These are phyloP conservation scores for Trichogramma evanescens DNA, from an alignment of 2,888 invertebrate genomes.

Conservation along the genomic window DNA sequence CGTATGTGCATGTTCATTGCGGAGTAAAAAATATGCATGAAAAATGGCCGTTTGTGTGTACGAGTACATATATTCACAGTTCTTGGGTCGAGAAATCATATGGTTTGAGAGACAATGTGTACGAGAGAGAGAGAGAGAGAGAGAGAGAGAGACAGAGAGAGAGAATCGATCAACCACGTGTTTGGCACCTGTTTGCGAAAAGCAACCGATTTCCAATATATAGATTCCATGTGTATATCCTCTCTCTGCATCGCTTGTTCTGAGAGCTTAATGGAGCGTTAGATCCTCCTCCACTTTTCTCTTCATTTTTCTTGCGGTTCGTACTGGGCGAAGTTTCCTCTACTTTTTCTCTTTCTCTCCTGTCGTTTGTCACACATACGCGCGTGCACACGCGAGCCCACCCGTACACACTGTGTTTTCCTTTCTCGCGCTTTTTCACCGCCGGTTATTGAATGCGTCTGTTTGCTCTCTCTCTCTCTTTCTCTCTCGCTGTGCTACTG, in stretches of 20 bases:
- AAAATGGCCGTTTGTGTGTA: constrained; percentile 37
- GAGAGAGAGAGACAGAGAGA: constrained; percentile 12
- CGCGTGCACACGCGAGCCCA: neutral
- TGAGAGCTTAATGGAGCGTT: constrained; percentile 9
- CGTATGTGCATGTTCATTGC: no score
- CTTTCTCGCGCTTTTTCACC: neutral
- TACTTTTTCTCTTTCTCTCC: neutral
- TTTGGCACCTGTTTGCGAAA: constrained; percentile 39
- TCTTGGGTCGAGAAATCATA: constrained; percentile 2
- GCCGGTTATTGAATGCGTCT: neutral
- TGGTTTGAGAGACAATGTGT: no score
- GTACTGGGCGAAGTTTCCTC: neutral
- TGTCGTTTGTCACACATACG: neutral
- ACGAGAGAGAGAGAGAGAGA: constrained; percentile 10
- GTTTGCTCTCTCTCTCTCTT: neutral
- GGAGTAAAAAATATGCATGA: constrained; percentile 38
- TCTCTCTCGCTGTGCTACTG: no score
- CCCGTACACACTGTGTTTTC: neutral
- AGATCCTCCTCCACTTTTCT: neutral
- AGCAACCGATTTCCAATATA: constrained; percentile 17
- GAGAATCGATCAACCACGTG: constrained; percentile 45
- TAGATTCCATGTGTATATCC: neutral
- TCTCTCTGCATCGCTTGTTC: neutral
- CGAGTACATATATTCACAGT: constrained; percentile 29
- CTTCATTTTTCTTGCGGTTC: constrained; percentile 1